A percentile compares a stretch with the other conserved stretches of the same genome.
Evolutionary conservation across 2,797 vertebrate species (phyloP).

Genomic region (Sarcophilus harrisii): DNA sequence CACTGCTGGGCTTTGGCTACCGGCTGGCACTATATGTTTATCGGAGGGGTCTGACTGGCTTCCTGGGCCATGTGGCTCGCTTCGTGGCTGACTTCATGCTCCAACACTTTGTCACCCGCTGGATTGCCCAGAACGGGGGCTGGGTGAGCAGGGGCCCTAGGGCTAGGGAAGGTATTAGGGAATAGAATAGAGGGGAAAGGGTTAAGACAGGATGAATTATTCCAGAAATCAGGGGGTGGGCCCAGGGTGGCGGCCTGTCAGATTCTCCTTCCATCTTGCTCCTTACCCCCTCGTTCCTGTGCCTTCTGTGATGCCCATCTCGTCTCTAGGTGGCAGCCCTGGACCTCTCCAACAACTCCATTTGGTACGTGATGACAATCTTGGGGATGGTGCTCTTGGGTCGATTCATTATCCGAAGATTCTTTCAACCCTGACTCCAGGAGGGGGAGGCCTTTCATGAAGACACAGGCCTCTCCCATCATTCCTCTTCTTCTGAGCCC

Average conservation of each 20-base stretch:
- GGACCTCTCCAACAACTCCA: constrained; percentile 81
- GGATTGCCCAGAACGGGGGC: constrained; percentile 89
- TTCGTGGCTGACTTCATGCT: constrained; percentile 83
- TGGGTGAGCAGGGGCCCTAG: constrained; percentile 84
- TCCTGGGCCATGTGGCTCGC: constrained; percentile 83
- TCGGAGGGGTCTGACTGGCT: constrained; percentile 82
- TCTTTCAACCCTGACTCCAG: constrained; percentile 81
- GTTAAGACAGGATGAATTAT: neutral
- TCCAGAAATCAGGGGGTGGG: constrained; percentile 19
- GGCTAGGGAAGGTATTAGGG: neutral
- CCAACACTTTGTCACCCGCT: constrained; percentile 83
- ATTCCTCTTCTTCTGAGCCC: neutral
- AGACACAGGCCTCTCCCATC: constrained; percentile 21
- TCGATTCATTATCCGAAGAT: constrained; percentile 82
- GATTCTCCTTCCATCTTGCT: neutral
- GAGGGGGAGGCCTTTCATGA: constrained; percentile 39
- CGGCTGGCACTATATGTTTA: constrained; percentile 88
- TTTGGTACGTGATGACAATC: constrained; percentile 78
- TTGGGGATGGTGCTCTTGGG: constrained; percentile 81
- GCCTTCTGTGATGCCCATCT: constrained; percentile 31
- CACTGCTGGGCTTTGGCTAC: constrained; percentile 88
- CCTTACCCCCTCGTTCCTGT: accelerated
- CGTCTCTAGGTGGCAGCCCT: constrained; percentile 82
- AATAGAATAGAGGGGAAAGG: neutral
- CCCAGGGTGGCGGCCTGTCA: constrained; percentile 48